Evolutionary conservation across 2,888 invertebrate species (phyloP).

Genomic region (Athalia circularis): DNA sequence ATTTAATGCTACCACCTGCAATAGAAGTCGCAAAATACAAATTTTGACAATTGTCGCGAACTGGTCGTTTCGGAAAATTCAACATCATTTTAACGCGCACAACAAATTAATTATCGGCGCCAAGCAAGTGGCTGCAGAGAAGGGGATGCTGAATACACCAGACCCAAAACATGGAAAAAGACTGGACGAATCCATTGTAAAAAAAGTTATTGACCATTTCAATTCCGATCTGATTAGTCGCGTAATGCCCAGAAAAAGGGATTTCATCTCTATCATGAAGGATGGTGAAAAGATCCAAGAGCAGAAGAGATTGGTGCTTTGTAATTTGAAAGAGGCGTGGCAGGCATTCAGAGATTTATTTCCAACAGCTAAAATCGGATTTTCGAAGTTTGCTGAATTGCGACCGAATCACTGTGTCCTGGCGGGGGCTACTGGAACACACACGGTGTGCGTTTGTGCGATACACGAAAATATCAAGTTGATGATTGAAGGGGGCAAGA

Average conservation of each 20-base stretch:
- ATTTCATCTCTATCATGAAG: conserved; percentile 39
- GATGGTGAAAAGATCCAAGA: conserved; percentile 18
- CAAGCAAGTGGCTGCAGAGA: background rate
- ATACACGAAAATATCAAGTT: conserved; percentile 43
- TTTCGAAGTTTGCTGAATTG: conserved; percentile 48
- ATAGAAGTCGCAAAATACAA: conserved; percentile 6
- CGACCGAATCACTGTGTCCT: conserved; percentile 48
- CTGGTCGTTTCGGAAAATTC: conserved; percentile 23
- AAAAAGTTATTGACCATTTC: conserved; percentile 27
- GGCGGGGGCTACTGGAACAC: conserved; percentile 47
- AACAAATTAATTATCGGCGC: conserved; percentile 9
- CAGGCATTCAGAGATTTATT: conserved; percentile 36
- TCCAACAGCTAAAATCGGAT: conserved; percentile 38
- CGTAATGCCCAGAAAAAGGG: conserved; percentile 45
- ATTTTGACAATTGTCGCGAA: conserved; percentile 7
- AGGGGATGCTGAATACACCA: background rate
- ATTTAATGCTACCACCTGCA: too few species aligned
- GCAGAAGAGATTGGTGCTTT: conserved; percentile 44
- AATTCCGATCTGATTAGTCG: conserved; percentile 31
- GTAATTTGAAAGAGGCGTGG: conserved; percentile 34
- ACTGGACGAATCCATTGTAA: background rate
- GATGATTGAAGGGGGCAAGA: background rate
- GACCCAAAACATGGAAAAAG: background rate
- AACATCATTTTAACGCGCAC: conserved; percentile 1
- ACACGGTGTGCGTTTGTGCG: conserved; percentile 48